These are phyloP conservation scores for Rhinatrema bivittatum DNA, from an alignment of 2,797 vertebrate species.

Conservation along the genomic window DNA sequence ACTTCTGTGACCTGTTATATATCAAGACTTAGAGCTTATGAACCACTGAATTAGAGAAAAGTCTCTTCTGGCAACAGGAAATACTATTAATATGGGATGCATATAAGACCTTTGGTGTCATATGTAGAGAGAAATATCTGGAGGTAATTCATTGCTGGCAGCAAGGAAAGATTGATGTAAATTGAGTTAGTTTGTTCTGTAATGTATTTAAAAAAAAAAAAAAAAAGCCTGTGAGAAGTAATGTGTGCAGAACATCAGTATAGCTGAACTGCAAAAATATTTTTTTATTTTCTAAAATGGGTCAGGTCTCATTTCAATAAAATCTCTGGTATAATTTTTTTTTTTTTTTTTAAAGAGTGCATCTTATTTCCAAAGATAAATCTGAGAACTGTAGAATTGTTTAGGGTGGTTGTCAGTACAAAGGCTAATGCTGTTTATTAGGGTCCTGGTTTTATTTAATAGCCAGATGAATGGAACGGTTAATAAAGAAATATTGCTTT, in stretches of 20 bases:
- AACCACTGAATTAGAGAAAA: too few relatives aligned
- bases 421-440: conserved; percentile 70
- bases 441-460: conserved; percentile 74
- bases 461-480: conserved; percentile 75
- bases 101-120: conserved; percentile 7
- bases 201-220: conserved; percentile 17
- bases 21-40: too few relatives aligned
- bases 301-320: too few relatives aligned
- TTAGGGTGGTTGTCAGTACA: conserved; percentile 63
- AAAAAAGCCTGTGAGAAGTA: too few relatives aligned
- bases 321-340: conserved; percentile 29
- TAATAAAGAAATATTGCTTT: conserved; percentile 78
- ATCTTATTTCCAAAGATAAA: conserved; percentile 41
- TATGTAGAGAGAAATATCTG: conserved; percentile 14
- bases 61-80: too few relatives aligned
- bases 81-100: conserved; percentile 4
- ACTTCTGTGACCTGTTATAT: too few relatives aligned
- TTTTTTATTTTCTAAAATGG: too few relatives aligned
- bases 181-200: background rate
- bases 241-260: too few relatives aligned
- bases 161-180: conserved; percentile 13
- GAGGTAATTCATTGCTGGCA: conserved; percentile 11
- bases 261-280: too few relatives aligned
- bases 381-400: conserved; percentile 53
- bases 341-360: conserved; percentile 40